Conservation (phyloP, 2,797 vertebrate species). For the Vireo griseus region DNA sequence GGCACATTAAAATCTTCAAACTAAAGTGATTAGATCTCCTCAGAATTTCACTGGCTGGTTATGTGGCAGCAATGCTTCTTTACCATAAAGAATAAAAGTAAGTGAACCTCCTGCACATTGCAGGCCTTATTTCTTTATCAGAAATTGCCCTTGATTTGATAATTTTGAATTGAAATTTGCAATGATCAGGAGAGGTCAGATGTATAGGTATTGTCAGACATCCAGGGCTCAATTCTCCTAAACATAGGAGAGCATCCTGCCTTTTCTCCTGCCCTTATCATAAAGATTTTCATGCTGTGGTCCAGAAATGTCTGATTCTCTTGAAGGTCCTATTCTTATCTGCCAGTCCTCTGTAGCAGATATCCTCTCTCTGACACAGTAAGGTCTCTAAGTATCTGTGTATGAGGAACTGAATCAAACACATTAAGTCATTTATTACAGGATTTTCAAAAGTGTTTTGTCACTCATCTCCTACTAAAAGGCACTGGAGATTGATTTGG, state of each 20-base stretch:
- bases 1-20: not conserved
- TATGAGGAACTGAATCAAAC: not conserved
- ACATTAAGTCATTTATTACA: not conserved
- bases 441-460: not conserved
- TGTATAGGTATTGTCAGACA: not conserved
- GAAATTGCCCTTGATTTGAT: not conserved
- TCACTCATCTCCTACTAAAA: not conserved
- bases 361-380: not conserved
- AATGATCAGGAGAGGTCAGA: not conserved
- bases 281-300: not conserved
- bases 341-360: not conserved
- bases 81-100: not conserved
- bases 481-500: not conserved
- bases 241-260: rapidly evolving
- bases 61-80: not conserved
- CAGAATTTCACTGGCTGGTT: not conserved
- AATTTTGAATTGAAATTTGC: not conserved
- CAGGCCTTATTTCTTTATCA: not conserved
- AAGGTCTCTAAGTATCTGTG: not conserved
- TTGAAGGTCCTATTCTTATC: not conserved
- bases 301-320: not conserved
- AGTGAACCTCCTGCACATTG: not conserved
- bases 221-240: not conserved
- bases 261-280: not conserved
- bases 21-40: not conserved